Conservation (phyloP, 2,113 vertebrate genomes). For the Ciconia maguari region DNA sequence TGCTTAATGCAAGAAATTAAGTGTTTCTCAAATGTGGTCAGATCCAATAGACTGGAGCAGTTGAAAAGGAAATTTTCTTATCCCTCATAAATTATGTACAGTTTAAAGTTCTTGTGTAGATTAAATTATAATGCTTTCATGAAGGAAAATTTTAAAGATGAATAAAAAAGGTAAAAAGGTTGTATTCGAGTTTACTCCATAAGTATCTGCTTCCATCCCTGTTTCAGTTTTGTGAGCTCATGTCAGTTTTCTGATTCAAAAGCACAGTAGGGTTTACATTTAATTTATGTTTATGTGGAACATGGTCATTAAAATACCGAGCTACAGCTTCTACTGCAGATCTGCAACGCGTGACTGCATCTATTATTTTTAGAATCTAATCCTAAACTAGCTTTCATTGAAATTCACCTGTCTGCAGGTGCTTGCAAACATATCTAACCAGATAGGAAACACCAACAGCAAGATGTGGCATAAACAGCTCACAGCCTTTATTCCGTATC, state of each 20-base stretch:
- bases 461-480: background rate
- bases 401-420: background rate
- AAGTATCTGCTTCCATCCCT: background rate
- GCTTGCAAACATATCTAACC: background rate
- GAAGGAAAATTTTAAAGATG: background rate
- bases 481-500: background rate
- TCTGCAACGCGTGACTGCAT: background rate
- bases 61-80: background rate
- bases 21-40: background rate
- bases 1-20: background rate
- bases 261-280: background rate
- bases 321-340: background rate
- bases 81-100: background rate
- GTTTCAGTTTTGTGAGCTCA: background rate
- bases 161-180: background rate
- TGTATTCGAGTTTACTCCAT: background rate
- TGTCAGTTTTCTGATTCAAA: background rate
- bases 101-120: background rate
- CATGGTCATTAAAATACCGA: background rate
- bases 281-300: background rate
- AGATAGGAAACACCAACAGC: background rate
- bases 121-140: background rate
- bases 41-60: background rate
- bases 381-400: background rate
- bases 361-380: background rate